phyloP scores from a whole-genome alignment of 2,888 invertebrate species.

The Chalcis sispes region DNA sequence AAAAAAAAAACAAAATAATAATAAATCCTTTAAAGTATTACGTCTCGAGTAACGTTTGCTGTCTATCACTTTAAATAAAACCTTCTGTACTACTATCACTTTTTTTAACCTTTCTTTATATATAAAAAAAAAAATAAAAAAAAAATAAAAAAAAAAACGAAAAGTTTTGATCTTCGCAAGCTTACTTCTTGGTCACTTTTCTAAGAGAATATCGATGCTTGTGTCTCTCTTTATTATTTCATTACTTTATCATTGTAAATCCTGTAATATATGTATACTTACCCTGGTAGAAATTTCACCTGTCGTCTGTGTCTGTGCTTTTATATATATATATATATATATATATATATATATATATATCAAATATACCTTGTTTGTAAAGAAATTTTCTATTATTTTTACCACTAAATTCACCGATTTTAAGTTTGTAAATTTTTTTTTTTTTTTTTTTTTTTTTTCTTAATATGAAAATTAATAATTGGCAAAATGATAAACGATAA shows the following conservation, averaged over 20 bases:
- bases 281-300: conserved; percentile 47
- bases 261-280: conserved; percentile 33
- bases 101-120: conserved; percentile 18
- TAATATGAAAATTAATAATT: too few species aligned
- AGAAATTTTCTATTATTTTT: too few species aligned
- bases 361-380: too few species aligned
- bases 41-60: conserved; percentile 4
- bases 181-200: conserved; percentile 36
- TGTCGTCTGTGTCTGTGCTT: conserved; percentile 11
- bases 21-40: background rate
- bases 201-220: conserved; percentile 60
- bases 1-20: too few species aligned
- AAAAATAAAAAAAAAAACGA: background rate
- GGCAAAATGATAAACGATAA: too few species aligned
- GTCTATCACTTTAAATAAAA: conserved; percentile 38
- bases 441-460: too few species aligned
- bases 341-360: too few species aligned
- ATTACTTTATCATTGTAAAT: conserved; percentile 32
- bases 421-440: too few species aligned
- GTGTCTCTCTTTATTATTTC: conserved; percentile 59
- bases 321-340: too few species aligned
- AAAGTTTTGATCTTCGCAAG: conserved; percentile 30
- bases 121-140: background rate
- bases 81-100: conserved; percentile 22
- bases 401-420: too few species aligned